Evolutionary conservation across 2,797 vertebrate species (phyloP).

Genomic region (Anomalospiza imberbis): DNA sequence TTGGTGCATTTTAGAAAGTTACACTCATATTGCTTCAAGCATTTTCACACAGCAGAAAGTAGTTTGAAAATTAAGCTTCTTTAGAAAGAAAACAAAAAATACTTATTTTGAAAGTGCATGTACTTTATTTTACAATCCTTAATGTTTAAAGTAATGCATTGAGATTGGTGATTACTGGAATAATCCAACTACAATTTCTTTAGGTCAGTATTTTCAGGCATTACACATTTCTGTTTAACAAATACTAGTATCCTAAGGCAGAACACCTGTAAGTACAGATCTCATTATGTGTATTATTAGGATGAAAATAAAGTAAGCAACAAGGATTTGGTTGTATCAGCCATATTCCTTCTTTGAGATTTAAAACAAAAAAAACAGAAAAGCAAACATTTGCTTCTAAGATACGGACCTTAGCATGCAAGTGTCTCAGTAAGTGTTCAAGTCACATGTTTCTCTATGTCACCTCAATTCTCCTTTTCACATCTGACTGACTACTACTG

Average conservation of each 20-base stretch:
- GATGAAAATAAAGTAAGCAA: neutral
- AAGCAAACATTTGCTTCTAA: neutral
- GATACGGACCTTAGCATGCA: neutral
- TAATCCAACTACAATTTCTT: neutral
- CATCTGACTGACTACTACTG: neutral
- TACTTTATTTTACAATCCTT: neutral
- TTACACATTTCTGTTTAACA: neutral
- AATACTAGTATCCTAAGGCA: neutral
- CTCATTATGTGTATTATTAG: neutral
- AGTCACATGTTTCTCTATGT: neutral
- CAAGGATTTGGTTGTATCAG: neutral
- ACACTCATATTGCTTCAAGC: neutral
- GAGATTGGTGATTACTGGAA: neutral
- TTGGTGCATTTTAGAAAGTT: neutral
- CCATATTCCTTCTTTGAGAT: neutral
- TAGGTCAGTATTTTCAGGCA: neutral
- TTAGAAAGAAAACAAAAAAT: neutral
- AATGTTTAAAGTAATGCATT: neutral
- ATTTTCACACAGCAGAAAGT: neutral
- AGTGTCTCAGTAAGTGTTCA: neutral
- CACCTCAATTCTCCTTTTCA: neutral
- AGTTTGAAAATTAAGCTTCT: neutral
- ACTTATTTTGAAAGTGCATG: neutral
- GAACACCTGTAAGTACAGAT: neutral
- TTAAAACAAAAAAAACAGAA: neutral